phyloP scores from a whole-genome alignment of 2,113 vertebrate genomes.

The Girardinichthys multiradiatus region DNA sequence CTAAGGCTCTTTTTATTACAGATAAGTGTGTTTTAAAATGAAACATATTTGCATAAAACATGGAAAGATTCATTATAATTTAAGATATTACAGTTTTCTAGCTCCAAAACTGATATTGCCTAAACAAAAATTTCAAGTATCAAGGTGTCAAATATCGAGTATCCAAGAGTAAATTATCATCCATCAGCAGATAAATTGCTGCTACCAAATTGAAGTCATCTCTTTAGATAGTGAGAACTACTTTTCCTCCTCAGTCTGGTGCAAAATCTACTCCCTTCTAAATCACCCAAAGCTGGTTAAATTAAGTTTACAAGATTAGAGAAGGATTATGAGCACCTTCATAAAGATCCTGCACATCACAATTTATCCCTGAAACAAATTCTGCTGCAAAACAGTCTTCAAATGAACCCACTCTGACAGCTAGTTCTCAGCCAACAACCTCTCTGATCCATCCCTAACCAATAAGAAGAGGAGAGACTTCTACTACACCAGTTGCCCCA shows the following conservation, averaged over 20 bases:
- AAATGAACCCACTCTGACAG: slow-evolving; percentile 1
- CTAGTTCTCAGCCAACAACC: background rate
- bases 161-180: too few relatives aligned
- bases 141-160: too few relatives aligned
- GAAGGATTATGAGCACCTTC: slow-evolving; percentile 35
- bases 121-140: too few relatives aligned
- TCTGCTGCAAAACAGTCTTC: slow-evolving; percentile 9
- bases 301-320: slow-evolving; percentile 34
- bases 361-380: slow-evolving; percentile 20
- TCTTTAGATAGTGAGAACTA: background rate
- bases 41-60: too few relatives aligned
- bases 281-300: slow-evolving; percentile 32
- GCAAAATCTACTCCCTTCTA: slow-evolving; percentile 20
- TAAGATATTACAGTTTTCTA: too few relatives aligned
- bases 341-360: slow-evolving; percentile 27
- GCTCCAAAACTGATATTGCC: too few relatives aligned
- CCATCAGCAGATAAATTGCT: background rate
- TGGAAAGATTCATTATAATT: too few relatives aligned
- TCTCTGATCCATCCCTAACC: slow-evolving; percentile 16
- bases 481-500: slow-evolving; percentile 12
- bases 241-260: background rate
- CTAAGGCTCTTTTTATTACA: too few relatives aligned
- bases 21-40: too few relatives aligned
- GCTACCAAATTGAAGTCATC: background rate
- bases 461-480: background rate